Evolutionary conservation across 2,797 vertebrate species (phyloP), one percentile per base, ranked within the genome.

Genomic region (Alca torda): DNA sequence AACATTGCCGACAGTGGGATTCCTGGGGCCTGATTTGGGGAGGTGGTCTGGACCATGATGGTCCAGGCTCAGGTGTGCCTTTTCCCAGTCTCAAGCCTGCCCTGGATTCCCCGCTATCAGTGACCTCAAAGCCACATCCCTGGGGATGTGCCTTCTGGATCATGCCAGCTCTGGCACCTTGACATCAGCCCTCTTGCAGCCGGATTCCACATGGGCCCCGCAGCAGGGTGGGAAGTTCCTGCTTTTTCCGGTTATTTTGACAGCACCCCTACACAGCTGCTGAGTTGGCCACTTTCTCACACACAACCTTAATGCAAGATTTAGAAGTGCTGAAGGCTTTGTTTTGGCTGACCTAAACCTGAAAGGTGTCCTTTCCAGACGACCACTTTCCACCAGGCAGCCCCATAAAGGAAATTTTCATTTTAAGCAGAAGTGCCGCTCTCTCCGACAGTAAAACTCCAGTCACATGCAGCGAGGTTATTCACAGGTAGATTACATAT

Each of bases 31-130:
- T 1, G 0, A 0, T 45, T 1, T 84, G 30, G 54, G 16, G 19
- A 0, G 0, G 21, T 30, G n/a, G 15, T 31, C n/a, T 0, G 0
- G 31, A 33, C 4, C 0, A 2, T 26, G 25, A 35, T 20, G n/a
- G 16, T 48, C 24, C 37, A 37, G n/a, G 15, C 35, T 72, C 25
- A n/a, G 43, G 11, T 14, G 11, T 35, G 26, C 8, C 37, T 3
- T 21, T 89, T 21, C 16, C 13, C 35, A 43, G 25, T 13, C 31
- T 57, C 56, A 9, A 45, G 24, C 14, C 28, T 81, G 39, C 43
- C 65, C 67, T 21, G 1, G 19, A 46, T 92, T 84, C 74, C 35
- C 61, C 28, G 16, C 20, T 23, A 3, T 5, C 56, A 53, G 57
- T 0, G 1, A n/a, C 8, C 37, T 48, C 5, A 3, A 16, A 67